These are phyloP conservation scores for Apostichopus japonicus DNA, from an alignment of 35 echinoderm and acorn worm genomes.

Conservation along the genomic window DNA sequence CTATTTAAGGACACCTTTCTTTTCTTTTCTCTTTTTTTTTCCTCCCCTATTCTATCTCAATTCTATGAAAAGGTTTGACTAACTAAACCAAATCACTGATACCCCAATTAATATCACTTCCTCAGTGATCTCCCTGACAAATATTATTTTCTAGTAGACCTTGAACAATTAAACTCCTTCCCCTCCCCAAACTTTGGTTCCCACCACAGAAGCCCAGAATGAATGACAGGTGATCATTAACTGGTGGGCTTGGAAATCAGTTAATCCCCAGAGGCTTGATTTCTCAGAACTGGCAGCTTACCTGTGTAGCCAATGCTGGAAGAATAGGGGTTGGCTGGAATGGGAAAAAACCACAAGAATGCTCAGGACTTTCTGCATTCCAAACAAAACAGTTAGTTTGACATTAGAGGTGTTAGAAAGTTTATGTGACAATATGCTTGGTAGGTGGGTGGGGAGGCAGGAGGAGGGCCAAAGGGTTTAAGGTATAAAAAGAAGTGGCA, in stretches of 20 bases:
- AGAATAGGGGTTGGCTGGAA: slow-evolving; percentile 4
- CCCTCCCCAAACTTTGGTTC: not conserved
- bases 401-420: slow-evolving; percentile 26
- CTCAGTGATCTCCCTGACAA: no score
- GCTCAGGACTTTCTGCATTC: slow-evolving; percentile 18
- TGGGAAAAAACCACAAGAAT: slow-evolving; percentile 40
- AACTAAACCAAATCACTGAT: no score
- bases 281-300: slow-evolving; percentile 26
- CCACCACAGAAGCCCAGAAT: not conserved
- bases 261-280: slow-evolving; percentile 9
- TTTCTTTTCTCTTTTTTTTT: no score
- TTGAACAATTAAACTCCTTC: not conserved
- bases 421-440: slow-evolving; percentile 23
- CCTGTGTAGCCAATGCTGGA: not conserved
- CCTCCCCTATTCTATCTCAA: no score
- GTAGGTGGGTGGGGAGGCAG: not conserved
- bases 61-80: no score
- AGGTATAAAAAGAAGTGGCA: not conserved
- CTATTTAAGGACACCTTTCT: no score
- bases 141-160: no score
- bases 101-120: no score
- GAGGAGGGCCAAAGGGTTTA: not conserved
- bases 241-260: not conserved
- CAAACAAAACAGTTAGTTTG: slow-evolving; percentile 15
- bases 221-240: slow-evolving; percentile 36